Conservation (phyloP, 2,797 vertebrate genomes). For the Amblyraja radiata region DNA sequence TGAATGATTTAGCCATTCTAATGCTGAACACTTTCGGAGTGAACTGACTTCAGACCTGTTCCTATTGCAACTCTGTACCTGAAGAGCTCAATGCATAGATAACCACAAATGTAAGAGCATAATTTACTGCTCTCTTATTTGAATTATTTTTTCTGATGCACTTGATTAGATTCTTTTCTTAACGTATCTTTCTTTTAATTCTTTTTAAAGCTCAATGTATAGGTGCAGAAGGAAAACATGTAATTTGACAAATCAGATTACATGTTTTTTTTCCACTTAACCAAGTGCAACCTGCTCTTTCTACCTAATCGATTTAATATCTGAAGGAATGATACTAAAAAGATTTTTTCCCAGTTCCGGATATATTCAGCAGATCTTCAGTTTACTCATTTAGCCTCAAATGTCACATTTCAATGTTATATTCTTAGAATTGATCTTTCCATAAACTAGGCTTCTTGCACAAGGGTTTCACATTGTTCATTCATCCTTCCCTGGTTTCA, state of each 20-base stretch:
- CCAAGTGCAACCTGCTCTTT: neutral
- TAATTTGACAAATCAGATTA: neutral
- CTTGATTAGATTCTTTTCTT: neutral
- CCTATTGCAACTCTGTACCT: neutral
- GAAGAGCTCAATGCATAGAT: neutral
- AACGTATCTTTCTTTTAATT: neutral
- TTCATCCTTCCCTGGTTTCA: neutral
- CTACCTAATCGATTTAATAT: neutral
- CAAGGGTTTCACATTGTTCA: neutral
- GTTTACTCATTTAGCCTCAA: neutral
- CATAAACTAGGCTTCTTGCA: neutral
- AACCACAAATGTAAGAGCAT: neutral
- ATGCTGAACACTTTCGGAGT: neutral
- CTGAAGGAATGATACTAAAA: neutral
- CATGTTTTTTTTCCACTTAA: neutral
- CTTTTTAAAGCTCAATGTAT: neutral
- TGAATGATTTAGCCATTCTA: neutral
- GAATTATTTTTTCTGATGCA: neutral
- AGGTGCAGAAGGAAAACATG: neutral
- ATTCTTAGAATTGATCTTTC: neutral
- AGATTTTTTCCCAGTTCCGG: neutral
- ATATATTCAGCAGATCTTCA: neutral
- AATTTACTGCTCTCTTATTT: too few relatives aligned
- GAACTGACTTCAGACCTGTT: neutral
- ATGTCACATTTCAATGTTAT: neutral